Conservation (phyloP, 2,888 invertebrate species). For the Cephus pygmeus region DNA sequence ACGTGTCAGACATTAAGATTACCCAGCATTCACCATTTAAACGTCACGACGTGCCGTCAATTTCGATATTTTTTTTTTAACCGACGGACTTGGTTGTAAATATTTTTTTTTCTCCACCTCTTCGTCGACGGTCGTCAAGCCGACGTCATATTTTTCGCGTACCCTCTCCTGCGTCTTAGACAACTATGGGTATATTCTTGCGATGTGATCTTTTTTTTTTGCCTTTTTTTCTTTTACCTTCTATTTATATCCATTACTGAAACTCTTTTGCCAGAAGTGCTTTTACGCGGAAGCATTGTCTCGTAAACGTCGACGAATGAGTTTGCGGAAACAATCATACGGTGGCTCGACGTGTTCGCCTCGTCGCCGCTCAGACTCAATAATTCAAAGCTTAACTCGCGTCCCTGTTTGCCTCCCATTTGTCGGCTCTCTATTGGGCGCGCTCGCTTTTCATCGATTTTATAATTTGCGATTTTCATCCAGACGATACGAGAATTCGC, state of each 20-base stretch:
- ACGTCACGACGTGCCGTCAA: not conserved
- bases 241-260: not conserved
- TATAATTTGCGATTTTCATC: not conserved
- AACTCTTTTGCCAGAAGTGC: not conserved
- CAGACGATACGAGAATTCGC: not conserved
- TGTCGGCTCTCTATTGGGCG: not conserved
- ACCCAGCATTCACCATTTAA: not conserved
- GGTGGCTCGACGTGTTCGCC: not conserved
- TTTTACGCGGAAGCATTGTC: not conserved
- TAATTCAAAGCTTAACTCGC: not conserved
- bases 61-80: not conserved
- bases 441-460: not conserved
- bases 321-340: not conserved
- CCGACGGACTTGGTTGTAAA: constrained; percentile 14
- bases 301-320: not conserved
- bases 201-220: constrained; percentile 5
- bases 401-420: not conserved
- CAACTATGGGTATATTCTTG: no score
- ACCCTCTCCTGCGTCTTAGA: no score
- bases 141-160: constrained; percentile 2
- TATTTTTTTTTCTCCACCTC: not conserved
- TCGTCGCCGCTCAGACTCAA: not conserved
- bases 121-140: not conserved
- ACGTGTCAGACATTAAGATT: not conserved
- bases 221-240: constrained; percentile 14